These are phyloP conservation scores for Dolichoris vasculosae DNA, from an alignment of 1,140 invertebrate species.

Conservation along the genomic window DNA sequence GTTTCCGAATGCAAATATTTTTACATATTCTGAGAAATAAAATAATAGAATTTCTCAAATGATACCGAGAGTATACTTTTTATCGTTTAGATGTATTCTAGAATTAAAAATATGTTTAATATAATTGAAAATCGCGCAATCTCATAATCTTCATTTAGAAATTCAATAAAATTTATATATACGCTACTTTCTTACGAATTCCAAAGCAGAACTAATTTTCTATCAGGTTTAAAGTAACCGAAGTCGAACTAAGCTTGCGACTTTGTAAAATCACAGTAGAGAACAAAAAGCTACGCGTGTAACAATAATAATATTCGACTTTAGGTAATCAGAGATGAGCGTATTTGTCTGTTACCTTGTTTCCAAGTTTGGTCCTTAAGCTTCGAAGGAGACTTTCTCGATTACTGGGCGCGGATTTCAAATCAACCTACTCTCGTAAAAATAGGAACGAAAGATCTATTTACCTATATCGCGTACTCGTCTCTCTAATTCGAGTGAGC, in stretches of 20 bases:
- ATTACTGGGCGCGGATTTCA: slow-evolving; percentile 46
- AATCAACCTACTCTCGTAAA: slow-evolving; percentile 58
- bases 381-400: slow-evolving; percentile 59
- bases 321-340: not conserved
- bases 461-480: slow-evolving; percentile 61
- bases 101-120: too few species aligned
- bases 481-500: not conserved
- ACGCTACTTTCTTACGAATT: too few species aligned
- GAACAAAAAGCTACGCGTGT: not conserved
- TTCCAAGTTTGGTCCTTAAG: slow-evolving; percentile 54
- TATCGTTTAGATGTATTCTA: too few species aligned
- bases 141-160: too few species aligned
- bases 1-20: not conserved
- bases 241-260: not conserved
- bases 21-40: not conserved
- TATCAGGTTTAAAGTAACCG: not conserved
- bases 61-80: too few species aligned
- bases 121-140: too few species aligned
- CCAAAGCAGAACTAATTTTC: not conserved
- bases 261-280: too few species aligned
- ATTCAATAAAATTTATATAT: too few species aligned
- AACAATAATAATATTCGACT: not conserved
- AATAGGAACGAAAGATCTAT: slow-evolving; percentile 63
- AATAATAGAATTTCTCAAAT: not conserved
- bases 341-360: slow-evolving; percentile 35